Evolutionary conservation across 2,888 invertebrate genomes (phyloP).

Genomic region (Leptinotarsa rubiginosa): DNA sequence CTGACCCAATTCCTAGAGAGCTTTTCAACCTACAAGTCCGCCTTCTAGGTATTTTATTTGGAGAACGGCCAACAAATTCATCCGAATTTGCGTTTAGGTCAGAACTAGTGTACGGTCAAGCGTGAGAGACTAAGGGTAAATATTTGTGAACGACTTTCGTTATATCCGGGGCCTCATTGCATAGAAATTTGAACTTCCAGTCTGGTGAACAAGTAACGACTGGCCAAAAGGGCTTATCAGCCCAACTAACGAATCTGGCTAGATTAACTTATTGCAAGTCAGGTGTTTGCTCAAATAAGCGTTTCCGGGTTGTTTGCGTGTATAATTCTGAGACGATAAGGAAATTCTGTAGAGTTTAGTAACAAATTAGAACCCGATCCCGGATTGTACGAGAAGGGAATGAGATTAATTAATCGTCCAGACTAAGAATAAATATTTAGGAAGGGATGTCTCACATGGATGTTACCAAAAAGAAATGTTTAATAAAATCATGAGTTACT

Average conservation of each 20-base stretch:
- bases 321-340: neutral
- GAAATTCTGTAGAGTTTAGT: neutral
- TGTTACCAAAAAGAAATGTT: too few species aligned
- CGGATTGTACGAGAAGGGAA: neutral
- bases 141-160: slow-evolving; percentile 42
- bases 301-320: slow-evolving; percentile 2
- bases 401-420: neutral
- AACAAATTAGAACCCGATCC: neutral
- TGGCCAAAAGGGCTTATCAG: slow-evolving; percentile 17
- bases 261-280: slow-evolving; percentile 16
- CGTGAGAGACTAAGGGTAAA: slow-evolving; percentile 43
- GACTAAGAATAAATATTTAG: neutral
- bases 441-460: neutral
- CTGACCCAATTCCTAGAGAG: slow-evolving; percentile 1
- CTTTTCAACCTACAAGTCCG: slow-evolving; percentile 4
- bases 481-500: too few species aligned
- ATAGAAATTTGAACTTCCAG: slow-evolving; percentile 24
- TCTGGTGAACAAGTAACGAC: slow-evolving; percentile 24
- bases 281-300: slow-evolving; percentile 10
- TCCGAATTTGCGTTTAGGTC: slow-evolving; percentile 41
- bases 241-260: slow-evolving; percentile 12
- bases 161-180: slow-evolving; percentile 19
- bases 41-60: slow-evolving; percentile 34
- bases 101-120: slow-evolving; percentile 34
- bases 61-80: slow-evolving; percentile 39